Base-by-base conservation (phyloP, 1,140 invertebrate genomes). In the Chymomyza costata region DNA sequence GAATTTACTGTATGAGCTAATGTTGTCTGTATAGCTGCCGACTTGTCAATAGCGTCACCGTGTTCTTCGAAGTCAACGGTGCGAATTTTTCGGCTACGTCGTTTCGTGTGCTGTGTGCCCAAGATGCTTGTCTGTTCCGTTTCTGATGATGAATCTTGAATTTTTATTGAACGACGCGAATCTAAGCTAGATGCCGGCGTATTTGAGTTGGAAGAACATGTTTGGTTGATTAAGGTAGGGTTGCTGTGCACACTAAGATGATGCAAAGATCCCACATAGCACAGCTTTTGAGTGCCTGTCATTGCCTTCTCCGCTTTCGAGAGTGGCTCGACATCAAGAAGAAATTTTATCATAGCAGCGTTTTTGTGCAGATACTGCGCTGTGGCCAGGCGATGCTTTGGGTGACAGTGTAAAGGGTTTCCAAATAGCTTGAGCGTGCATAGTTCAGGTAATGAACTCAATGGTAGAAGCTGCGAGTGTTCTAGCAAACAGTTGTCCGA, bases 401-500 rank as follows among this genome's bases (percentile, higher is more conserved):
- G 86, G 84, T 90, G 87, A 76, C 88, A 91, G 18, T 87, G 86
- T 6, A 92, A 59, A 1, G 91, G 90, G 86, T 92, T 92, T 1
- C 89, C 89, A 50, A 87, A 82, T 6, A 92, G 67, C 48, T 87
- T 88, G 6, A 92, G 44, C 69, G 84, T 88, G 31, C 88, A 82
- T 1, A 92, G 80, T 1, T 87, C 84, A 6, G 87, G 78, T 52
- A 92, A 85, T 31, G 86, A 86, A 44, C 88, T 86, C 0, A 92
- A 57, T 1, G 89, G 87, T 60, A 87, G 84, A 1, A 92, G 78
- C 8, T 83, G 64, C 18, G 84, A 85, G 67, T 92, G 90, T 37
- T 91, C 87, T n/a, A 88, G 78, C 40, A 92, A 65, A 67, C 89
- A 90, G 65, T 92, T 92, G 21, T 89, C 88, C 0, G 89, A 89